Evolutionary conservation across 1,140 invertebrate genomes (phyloP), one percentile per base, ranked within the genome.

Genomic region (Zaprionus ornatus): DNA sequence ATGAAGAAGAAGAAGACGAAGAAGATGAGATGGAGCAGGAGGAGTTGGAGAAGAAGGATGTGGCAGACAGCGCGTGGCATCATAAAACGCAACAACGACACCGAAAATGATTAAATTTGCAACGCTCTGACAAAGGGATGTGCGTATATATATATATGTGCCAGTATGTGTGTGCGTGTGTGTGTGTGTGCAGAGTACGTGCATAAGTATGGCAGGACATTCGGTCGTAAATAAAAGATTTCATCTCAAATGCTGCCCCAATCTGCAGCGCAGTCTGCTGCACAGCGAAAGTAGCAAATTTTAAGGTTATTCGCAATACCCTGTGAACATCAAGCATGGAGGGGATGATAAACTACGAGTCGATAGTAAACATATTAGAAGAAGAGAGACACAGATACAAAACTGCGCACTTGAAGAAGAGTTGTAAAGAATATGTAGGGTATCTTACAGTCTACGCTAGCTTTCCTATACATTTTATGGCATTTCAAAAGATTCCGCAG

Each of bases 41-140:
- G 6, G 23, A 6, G 17, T 10, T 42, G 32, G 7, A 13, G 32
- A 48, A 23, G 15, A 35, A 35, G 19, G 29, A 29, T 25, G 23
- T 1, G 9, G 37, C 21, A 40, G 37, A 29, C 59, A 68, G 61
- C 76, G 65, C 60, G 60, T 70, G 72, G 40, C 67, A 29, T 66
- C 66, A 66, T 79, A 79, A 79, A 79, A 76, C 62, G 73, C 73
- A 79, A 62, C 77, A 62, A 67, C 37, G 55, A 57, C 73, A 67
- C 52, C 19, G 67, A 72, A 76, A 72, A 79, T 79, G 73, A 79
- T 79, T 79, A 79, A 79, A 79, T 76, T 79, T 72, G 62, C 66
- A 70, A 42, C 23, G 67, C 32, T 45, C 56, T 42, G 17, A 32
- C 29, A 57, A 45, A 59, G 40, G 68, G 67, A 69, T 62, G 29